Evolutionary conservation across 2,888 invertebrate genomes (phyloP).

Genomic region (Drosophila formosana): DNA sequence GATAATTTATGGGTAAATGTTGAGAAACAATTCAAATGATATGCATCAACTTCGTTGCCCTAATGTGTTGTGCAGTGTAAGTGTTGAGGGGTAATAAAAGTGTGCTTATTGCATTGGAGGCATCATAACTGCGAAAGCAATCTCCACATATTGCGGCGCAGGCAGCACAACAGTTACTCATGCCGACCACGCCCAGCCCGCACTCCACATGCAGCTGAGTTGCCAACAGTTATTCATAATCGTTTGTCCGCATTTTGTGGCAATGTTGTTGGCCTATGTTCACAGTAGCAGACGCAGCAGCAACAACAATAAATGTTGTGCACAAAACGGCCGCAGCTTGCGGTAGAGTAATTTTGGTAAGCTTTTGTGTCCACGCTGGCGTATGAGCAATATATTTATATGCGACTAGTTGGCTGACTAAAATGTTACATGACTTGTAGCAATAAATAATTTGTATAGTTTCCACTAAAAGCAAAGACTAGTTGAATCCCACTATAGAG

Average conservation of each 20-base stretch:
- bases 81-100: constrained; percentile 59
- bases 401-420: constrained; percentile 25
- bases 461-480: not conserved
- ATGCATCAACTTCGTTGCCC: not conserved
- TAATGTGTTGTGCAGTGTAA: constrained; percentile 37
- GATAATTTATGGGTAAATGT: no score
- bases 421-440: constrained; percentile 24
- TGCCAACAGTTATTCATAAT: constrained; percentile 73
- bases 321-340: constrained; percentile 66
- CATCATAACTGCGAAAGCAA: constrained; percentile 41
- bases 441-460: constrained; percentile 50
- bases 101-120: constrained; percentile 45
- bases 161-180: constrained; percentile 7
- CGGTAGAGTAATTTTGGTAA: constrained; percentile 63
- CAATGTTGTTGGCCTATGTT: constrained; percentile 47
- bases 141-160: constrained; percentile 14
- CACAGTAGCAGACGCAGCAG: constrained; percentile 26
- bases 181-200: not conserved
- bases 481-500: not conserved
- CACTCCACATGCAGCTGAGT: constrained; percentile 10
- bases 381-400: constrained; percentile 63
- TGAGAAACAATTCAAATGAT: no score
- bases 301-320: constrained; percentile 28
- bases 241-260: constrained; percentile 67
- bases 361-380: constrained; percentile 35